A percentile compares a stretch with the other conserved stretches of the same genome.
phyloP scores from a whole-genome alignment of 2,888 invertebrate species.

The Cantharis rufa region DNA sequence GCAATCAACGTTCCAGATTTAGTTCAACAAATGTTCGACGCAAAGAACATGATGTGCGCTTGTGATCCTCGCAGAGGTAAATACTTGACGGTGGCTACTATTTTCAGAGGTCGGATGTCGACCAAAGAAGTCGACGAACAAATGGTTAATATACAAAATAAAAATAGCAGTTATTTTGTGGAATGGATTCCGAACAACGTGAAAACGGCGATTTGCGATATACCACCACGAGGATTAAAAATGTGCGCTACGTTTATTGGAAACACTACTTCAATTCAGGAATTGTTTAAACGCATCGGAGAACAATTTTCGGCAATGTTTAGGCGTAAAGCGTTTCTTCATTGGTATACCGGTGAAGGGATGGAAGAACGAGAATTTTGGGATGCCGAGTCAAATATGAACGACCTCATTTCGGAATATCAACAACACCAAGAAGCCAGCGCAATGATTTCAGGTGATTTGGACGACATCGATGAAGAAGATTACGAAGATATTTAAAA shows the following conservation, averaged over 20 bases:
- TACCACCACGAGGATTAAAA: conserved; percentile 64
- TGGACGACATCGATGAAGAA: conserved; percentile 61
- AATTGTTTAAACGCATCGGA: conserved; percentile 69
- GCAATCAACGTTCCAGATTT: conserved; percentile 77
- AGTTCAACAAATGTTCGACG: conserved; percentile 81
- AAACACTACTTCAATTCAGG: conserved; percentile 71
- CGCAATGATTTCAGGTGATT: conserved; percentile 62
- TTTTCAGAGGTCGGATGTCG: conserved; percentile 75
- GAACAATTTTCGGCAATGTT: conserved; percentile 66
- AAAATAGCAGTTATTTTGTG: conserved; percentile 68
- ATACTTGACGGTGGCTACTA: conserved; percentile 82
- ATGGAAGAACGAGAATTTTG: conserved; percentile 76
- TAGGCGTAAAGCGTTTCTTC: conserved; percentile 74
- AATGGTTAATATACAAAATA: conserved; percentile 70
- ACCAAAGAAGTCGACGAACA: conserved; percentile 64
- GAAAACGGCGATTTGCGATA: conserved; percentile 74
- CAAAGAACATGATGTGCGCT: conserved; percentile 88
- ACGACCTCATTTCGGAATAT: conserved; percentile 73
- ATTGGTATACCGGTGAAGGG: conserved; percentile 77
- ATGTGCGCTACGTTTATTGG: conserved; percentile 58
- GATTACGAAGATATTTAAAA: conserved; percentile 40
- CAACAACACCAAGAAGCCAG: conserved; percentile 74
- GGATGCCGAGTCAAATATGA: conserved; percentile 77
- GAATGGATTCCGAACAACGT: conserved; percentile 73
- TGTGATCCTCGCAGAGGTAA: conserved; percentile 80